A percentile compares a stretch with the other conserved stretches of the same genome.
Evolutionary conservation across 2,888 invertebrate species (phyloP).

Genomic region (Synergus laeviventris): DNA sequence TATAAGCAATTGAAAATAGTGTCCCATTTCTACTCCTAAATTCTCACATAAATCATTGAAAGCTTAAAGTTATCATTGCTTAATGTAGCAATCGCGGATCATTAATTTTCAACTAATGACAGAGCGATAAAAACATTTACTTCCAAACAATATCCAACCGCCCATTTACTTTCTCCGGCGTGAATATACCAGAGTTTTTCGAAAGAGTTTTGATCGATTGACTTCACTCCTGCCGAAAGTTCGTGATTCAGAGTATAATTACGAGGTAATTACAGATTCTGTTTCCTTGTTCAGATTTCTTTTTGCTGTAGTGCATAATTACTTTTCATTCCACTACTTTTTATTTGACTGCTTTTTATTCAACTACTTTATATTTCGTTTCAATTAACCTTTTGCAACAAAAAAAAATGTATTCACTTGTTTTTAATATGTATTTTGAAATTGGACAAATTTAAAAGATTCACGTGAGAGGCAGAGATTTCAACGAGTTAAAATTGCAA

Average conservation of each 20-base stretch:
- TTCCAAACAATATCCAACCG: conserved; percentile 28
- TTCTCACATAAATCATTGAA: conserved; percentile 25
- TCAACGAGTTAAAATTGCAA: not conserved
- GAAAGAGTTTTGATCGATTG: conserved; percentile 38
- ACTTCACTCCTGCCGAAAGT: conserved; percentile 33
- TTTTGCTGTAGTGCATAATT: not conserved
- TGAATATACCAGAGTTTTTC: conserved; percentile 10
- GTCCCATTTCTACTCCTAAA: not conserved
- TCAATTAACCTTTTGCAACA: not conserved
- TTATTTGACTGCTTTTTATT: not conserved
- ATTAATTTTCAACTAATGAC: conserved; percentile 29
- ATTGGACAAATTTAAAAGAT: not conserved
- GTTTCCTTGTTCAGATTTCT: conserved; percentile 22
- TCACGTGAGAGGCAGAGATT: not conserved
- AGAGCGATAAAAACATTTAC: conserved; percentile 36
- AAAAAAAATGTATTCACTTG: not conserved
- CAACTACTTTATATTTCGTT: not conserved
- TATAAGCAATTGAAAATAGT: conserved; percentile 13
- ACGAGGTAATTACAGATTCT: conserved; percentile 18
- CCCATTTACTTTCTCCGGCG: conserved; percentile 30
- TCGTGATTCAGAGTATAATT: conserved; percentile 37
- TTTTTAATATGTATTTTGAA: not conserved
- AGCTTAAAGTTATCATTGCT: not conserved
- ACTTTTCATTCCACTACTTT: conserved; percentile 11
- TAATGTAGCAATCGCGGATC: conserved; percentile 32